Evolutionary conservation across 2,113 vertebrate genomes (phyloP).

Genomic region (Anguilla rostrata): DNA sequence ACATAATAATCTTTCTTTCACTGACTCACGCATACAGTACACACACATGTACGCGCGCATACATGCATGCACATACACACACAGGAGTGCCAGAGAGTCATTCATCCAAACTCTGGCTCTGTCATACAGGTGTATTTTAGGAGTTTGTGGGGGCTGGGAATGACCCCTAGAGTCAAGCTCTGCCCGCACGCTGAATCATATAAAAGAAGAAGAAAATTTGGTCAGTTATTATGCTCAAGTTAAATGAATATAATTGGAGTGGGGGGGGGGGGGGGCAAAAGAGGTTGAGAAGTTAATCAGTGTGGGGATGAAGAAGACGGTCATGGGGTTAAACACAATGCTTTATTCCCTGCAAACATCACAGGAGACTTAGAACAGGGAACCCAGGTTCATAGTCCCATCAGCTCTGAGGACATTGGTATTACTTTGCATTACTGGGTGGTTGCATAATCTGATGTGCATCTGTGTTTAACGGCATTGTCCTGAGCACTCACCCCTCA

Average conservation of each 20-base stretch:
- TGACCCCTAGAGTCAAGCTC: neutral
- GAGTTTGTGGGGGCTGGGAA: neutral
- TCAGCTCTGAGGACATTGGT: neutral
- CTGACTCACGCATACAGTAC: too few species aligned
- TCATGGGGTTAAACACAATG: neutral
- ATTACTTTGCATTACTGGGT: neutral
- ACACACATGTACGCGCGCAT: too few species aligned
- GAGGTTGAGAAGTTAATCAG: neutral
- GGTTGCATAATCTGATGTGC: neutral
- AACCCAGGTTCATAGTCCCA: neutral
- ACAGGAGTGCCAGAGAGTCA: neutral
- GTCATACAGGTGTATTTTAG: neutral
- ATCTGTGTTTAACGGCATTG: too few species aligned
- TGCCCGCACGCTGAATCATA: neutral
- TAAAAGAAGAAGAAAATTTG: neutral
- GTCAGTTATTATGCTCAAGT: too few species aligned
- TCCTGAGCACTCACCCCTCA: too few species aligned
- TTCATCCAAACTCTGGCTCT: neutral
- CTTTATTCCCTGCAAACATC: neutral
- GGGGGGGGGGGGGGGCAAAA: too few species aligned
- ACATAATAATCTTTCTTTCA: neutral
- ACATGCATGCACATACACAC: too few species aligned
- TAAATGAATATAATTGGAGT: too few species aligned
- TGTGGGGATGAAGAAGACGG: neutral
- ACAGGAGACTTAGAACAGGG: neutral